Conservation (phyloP, 2,797 vertebrate genomes). For the Vipera latastei region DNA sequence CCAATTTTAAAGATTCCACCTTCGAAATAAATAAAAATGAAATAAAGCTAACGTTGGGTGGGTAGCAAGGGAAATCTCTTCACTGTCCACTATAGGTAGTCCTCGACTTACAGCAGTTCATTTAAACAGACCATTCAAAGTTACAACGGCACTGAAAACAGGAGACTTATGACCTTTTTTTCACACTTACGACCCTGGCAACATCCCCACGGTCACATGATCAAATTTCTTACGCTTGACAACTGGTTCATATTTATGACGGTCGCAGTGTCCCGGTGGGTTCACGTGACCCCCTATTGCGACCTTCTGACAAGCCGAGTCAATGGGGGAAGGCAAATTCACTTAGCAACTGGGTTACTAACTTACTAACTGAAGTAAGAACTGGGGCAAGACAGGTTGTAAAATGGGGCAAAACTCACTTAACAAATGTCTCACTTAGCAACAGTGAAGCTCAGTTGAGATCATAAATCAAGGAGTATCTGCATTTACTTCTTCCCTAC, state of each 20-base stretch:
- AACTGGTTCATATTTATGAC: not conserved
- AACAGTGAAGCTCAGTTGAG: too few species aligned
- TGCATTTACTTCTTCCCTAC: not conserved
- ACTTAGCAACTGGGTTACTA: too few species aligned
- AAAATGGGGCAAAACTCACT: too few species aligned
- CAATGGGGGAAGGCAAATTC: too few species aligned
- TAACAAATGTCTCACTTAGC: too few species aligned
- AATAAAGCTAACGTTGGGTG: not conserved
- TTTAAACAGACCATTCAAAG: not conserved
- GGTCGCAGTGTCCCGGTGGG: not conserved
- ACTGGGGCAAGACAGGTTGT: too few species aligned
- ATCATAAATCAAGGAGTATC: too few species aligned
- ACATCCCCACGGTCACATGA: not conserved
- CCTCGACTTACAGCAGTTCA: not conserved
- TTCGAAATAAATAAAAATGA: slow-evolving; percentile 5
- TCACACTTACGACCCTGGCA: not conserved
- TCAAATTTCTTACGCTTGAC: not conserved
- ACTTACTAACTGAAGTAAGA: too few species aligned
- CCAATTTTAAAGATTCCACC: slow-evolving; percentile 2
- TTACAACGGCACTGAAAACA: not conserved
- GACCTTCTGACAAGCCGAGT: not conserved
- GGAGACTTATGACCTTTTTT: not conserved
- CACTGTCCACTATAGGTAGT: not conserved
- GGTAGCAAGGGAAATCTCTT: not conserved
- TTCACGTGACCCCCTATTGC: too few species aligned